phyloP scores from a whole-genome alignment of 2,113 vertebrate genomes.

The Artemisiospiza belli region DNA sequence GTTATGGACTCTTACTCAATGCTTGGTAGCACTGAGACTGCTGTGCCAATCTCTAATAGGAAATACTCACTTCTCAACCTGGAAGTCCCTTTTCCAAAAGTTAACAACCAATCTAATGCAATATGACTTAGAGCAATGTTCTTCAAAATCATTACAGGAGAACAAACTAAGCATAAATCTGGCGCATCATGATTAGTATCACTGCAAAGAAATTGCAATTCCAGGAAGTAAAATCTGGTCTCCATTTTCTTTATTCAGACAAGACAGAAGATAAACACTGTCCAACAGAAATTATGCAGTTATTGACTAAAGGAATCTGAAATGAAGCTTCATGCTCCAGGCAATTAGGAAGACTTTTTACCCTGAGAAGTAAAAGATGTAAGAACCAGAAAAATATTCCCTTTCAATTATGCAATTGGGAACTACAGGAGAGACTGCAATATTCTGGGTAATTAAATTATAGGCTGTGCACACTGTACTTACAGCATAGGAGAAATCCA shows the following conservation, averaged over 20 bases:
- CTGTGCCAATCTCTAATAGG: not conserved
- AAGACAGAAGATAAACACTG: not conserved
- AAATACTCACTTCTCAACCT: not conserved
- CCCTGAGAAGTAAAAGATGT: not conserved
- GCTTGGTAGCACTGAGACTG: not conserved
- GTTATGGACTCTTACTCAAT: not conserved
- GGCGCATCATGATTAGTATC: not conserved
- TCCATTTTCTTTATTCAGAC: not conserved
- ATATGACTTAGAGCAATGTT: not conserved
- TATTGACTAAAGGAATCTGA: not conserved
- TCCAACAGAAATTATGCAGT: not conserved
- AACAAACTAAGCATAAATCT: not conserved
- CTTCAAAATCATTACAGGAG: not conserved
- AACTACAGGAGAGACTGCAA: not conserved
- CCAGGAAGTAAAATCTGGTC: not conserved
- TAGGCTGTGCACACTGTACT: not conserved
- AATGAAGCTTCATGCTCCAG: not conserved
- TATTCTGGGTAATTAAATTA: not conserved
- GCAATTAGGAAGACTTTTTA: not conserved
- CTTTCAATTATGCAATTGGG: not conserved
- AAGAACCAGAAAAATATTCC: not conserved
- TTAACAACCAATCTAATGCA: not conserved
- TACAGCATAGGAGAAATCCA: not conserved
- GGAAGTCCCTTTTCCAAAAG: not conserved
- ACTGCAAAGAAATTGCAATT: not conserved